Percentiles rank a stretch among this genome's conserved stretches.
These are phyloP conservation scores for Pavo muticus DNA, from an alignment of 2,113 vertebrate species.

Conservation along the genomic window DNA sequence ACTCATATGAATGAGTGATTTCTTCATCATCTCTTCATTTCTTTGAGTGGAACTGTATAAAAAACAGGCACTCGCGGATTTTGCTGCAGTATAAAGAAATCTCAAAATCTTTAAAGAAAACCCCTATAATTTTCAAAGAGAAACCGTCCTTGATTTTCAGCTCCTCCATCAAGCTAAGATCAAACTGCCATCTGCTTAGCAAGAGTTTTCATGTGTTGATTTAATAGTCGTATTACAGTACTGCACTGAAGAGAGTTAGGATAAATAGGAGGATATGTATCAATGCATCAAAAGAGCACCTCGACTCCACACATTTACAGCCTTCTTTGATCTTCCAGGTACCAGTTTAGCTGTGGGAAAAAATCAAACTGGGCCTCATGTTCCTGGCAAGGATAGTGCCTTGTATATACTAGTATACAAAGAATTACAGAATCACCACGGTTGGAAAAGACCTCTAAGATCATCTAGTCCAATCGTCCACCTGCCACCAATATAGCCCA, in stretches of 20 bases:
- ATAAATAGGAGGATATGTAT: background rate
- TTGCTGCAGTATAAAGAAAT: background rate
- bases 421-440: no score
- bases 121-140: background rate
- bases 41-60: background rate
- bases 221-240: background rate
- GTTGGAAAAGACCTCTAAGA: no score
- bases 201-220: background rate
- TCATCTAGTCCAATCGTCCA: no score
- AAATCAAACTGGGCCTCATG: background rate
- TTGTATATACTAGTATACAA: fast-evolving
- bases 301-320: fast-evolving
- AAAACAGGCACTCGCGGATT: background rate
- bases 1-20: background rate
- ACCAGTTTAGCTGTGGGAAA: background rate
- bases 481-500: no score
- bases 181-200: background rate
- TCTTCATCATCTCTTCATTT: background rate
- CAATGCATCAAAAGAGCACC: background rate
- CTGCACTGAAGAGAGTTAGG: background rate
- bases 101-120: background rate
- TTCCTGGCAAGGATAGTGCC: background rate
- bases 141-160: background rate
- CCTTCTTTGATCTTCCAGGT: background rate
- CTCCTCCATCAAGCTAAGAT: background rate